Percentiles rank a stretch among this genome's conserved stretches.
phyloP scores from a whole-genome alignment of 2,113 vertebrate genomes.

The Arizona elegans region DNA sequence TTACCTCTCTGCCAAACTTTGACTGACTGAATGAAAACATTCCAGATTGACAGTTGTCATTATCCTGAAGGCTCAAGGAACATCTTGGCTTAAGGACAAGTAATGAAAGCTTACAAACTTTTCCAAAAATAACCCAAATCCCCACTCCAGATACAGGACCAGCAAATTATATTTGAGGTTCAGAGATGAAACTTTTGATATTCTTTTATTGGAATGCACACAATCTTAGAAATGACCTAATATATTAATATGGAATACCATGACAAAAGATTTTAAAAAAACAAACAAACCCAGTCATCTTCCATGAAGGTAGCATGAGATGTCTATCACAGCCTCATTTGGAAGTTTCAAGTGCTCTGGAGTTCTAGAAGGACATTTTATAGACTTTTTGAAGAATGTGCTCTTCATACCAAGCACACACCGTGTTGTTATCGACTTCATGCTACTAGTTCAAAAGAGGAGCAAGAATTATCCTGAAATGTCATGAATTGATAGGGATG shows the following conservation, averaged over 20 bases:
- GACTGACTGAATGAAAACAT: slow-evolving; percentile 29
- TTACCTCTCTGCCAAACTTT: slow-evolving; percentile 33
- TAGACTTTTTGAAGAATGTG: background rate
- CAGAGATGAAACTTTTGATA: background rate
- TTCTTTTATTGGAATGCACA: background rate
- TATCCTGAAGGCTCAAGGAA: slow-evolving; percentile 22
- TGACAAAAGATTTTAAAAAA: background rate
- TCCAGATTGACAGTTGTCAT: slow-evolving; percentile 47
- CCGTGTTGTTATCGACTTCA: background rate
- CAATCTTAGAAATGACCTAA: slow-evolving; percentile 3
- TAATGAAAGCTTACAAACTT: slow-evolving; percentile 37
- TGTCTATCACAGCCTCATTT: background rate
- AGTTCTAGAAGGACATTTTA: background rate
- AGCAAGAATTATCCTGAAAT: background rate
- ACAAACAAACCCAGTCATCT: background rate
- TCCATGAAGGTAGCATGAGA: background rate
- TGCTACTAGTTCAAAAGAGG: background rate
- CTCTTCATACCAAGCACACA: background rate
- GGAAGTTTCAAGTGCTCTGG: background rate
- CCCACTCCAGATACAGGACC: slow-evolving; percentile 23
- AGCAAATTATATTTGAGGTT: background rate
- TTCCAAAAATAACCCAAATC: slow-evolving; percentile 10
- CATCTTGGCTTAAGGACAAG: slow-evolving; percentile 44
- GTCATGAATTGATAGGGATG: background rate
- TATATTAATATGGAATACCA: background rate